A percentile compares a stretch with the other conserved stretches of the same genome.
Conservation (phyloP, 2,888 invertebrate species). For the Drosophila siamana region DNA sequence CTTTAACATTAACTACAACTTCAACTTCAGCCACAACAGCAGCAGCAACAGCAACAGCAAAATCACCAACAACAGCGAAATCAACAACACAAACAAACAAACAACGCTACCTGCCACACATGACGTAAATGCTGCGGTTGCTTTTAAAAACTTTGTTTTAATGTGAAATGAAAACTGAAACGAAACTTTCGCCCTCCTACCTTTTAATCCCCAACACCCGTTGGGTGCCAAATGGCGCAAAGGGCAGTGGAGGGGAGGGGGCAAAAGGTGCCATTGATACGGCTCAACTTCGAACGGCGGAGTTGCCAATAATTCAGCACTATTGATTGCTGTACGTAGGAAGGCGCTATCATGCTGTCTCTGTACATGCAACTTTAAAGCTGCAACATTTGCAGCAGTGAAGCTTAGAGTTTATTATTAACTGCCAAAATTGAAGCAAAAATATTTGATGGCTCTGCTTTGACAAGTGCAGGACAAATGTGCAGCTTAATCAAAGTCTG, state of each 20-base stretch:
- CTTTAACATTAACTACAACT: conserved; percentile 52
- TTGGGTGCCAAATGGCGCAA: neutral
- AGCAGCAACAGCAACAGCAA: neutral
- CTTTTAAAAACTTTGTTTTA: conserved; percentile 79
- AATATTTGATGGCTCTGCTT: neutral
- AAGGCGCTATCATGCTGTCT: neutral
- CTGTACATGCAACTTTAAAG: neutral
- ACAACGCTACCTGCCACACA: conserved; percentile 53
- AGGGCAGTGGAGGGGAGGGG: neutral
- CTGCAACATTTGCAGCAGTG: neutral
- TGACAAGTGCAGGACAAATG: neutral
- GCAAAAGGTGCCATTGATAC: neutral
- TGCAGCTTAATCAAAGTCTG: too few species aligned
- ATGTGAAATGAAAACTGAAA: conserved; percentile 56
- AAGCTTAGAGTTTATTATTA: neutral
- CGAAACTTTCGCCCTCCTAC: conserved; percentile 5
- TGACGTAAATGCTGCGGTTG: conserved; percentile 73
- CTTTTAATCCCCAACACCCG: conserved; percentile 5
- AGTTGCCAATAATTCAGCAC: neutral
- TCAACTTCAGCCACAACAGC: conserved; percentile 3
- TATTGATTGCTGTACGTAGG: neutral
- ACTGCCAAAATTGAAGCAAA: too few species aligned
- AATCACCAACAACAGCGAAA: conserved; percentile 14
- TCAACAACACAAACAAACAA: conserved; percentile 29
- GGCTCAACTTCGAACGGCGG: neutral